Evolutionary conservation across 1,140 invertebrate genomes (phyloP).

Genomic region (Saccostrea echinata): DNA sequence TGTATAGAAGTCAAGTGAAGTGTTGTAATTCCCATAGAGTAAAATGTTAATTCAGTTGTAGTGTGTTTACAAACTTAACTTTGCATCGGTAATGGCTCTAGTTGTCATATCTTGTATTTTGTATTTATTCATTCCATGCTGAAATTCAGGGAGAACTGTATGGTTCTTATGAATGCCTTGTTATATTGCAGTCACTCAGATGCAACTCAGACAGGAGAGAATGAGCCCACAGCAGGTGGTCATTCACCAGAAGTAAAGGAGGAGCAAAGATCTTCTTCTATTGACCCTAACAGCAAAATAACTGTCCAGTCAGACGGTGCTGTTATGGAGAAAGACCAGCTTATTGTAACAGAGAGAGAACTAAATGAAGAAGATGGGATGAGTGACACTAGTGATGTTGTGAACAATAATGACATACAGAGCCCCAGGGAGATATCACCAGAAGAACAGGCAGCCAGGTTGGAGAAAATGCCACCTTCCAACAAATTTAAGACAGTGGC

Average conservation of each 20-base stretch:
- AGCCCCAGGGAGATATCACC: background rate
- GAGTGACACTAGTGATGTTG: background rate
- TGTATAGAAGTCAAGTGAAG: too few species aligned
- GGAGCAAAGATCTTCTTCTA: background rate
- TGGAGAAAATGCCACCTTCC: background rate
- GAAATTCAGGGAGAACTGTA: too few species aligned
- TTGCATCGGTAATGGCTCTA: too few species aligned
- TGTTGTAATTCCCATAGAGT: too few species aligned
- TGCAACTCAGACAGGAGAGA: slow-evolving; percentile 18
- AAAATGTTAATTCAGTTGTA: too few species aligned
- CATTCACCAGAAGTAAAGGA: background rate
- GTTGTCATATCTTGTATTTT: too few species aligned
- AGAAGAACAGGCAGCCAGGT: background rate
- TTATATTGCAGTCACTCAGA: slow-evolving; percentile 15
- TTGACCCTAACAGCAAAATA: background rate
- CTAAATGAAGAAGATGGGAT: background rate
- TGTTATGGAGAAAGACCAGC: background rate
- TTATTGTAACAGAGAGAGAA: background rate
- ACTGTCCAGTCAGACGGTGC: background rate
- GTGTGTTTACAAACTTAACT: too few species aligned
- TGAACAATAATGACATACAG: background rate
- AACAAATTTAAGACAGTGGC: slow-evolving; percentile 11
- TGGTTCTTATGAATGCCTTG: background rate
- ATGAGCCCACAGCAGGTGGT: background rate
- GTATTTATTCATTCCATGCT: too few species aligned